Evolutionary conservation across 2,113 vertebrate genomes (phyloP).

Genomic region (Tragelaphus scriptus): DNA sequence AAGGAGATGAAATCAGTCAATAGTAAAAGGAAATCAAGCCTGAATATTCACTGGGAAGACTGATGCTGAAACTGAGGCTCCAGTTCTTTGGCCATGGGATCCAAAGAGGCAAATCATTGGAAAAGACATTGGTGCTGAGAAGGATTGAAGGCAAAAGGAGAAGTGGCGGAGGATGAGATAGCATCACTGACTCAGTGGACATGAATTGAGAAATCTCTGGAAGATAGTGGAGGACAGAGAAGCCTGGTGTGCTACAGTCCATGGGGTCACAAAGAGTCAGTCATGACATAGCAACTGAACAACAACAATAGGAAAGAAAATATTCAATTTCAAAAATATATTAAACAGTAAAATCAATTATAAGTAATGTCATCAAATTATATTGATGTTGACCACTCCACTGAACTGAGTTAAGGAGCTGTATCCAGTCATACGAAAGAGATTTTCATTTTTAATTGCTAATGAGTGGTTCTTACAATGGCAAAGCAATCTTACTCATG

Average conservation of each 20-base stretch:
- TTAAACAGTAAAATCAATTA: slow-evolving; percentile 22
- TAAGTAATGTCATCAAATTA: slow-evolving; percentile 20
- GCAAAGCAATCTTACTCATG: not conserved
- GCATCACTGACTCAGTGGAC: not conserved
- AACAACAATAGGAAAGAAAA: not conserved
- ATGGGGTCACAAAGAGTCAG: not conserved
- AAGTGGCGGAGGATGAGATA: not conserved
- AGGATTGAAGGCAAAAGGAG: not conserved
- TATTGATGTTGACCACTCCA: not conserved
- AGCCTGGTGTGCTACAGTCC: not conserved
- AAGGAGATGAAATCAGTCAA: not conserved
- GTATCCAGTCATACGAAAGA: slow-evolving; percentile 30
- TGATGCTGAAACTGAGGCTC: not conserved
- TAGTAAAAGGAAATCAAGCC: not conserved
- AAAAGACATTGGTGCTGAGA: not conserved
- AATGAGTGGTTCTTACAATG: not conserved
- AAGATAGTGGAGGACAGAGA: not conserved
- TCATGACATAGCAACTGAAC: not conserved
- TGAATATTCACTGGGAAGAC: not conserved
- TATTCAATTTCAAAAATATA: not conserved
- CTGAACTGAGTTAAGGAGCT: slow-evolving; percentile 41
- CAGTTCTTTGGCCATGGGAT: not conserved
- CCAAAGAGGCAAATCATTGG: not conserved
- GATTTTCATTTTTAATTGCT: slow-evolving; percentile 47
- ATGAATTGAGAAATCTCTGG: not conserved